A percentile compares a stretch with the other conserved stretches of the same genome.
Conservation (phyloP, 1,140 invertebrate species). For the Micrasema minimum region DNA sequence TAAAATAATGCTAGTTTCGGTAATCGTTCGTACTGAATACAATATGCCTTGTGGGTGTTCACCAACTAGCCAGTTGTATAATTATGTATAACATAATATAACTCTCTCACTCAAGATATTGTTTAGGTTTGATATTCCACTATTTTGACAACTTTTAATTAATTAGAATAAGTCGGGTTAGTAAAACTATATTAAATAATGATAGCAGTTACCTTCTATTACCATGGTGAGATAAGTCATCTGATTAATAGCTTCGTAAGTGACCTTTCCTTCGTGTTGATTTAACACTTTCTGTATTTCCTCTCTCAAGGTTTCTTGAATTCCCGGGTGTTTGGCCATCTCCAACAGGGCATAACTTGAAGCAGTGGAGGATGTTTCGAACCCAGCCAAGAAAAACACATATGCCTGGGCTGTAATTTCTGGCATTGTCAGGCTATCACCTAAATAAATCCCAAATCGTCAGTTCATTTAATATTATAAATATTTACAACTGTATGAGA, state of each 20-base stretch:
- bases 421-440: constrained; percentile 29
- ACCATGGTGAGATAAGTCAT: constrained; percentile 60
- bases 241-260: constrained; percentile 64
- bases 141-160: no score
- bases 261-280: constrained; percentile 60
- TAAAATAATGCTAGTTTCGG: no score
- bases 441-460: neutral
- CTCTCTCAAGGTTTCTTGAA: constrained; percentile 65
- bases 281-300: constrained; percentile 66
- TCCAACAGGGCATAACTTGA: constrained; percentile 67
- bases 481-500: no score
- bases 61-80: no score
- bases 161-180: no score
- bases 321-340: constrained; percentile 67
- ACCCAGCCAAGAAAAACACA: constrained; percentile 69
- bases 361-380: constrained; percentile 71
- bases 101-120: no score
- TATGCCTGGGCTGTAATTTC: constrained; percentile 63
- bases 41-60: no score
- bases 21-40: no score
- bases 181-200: no score
- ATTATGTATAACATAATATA: no score
- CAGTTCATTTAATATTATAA: no score
- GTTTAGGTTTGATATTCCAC: no score
- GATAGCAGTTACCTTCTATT: constrained; percentile 59